Base-by-base conservation (phyloP, 2,888 invertebrate species). In the Xestia xanthographa region DNA sequence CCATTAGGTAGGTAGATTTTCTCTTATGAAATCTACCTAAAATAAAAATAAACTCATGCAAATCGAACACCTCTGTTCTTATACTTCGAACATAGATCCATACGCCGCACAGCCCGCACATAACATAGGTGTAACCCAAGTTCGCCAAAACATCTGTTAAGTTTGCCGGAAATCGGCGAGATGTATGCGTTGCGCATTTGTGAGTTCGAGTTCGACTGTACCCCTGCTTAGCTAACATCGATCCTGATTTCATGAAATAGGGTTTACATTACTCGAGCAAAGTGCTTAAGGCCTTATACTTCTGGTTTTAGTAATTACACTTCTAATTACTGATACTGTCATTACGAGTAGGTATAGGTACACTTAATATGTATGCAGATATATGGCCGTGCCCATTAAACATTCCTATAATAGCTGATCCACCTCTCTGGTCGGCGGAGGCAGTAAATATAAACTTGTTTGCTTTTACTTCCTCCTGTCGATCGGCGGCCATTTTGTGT, bases 381-480 rank as follows among this genome's bases (percentile, higher is more conserved):
- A 22, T 45, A 38, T 77, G 20, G 17, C 14, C n/a, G 45, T 48
- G 45, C 20, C 45, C 45, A 65, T 41, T 77, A 63, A 45, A 65
- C 63, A 38, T 82, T 48, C 66, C 43, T 53, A 48, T 70, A 76
- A 50, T 67, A 67, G 79, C 50, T 22, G 66, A 79, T 65, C 62
- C 20, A 58, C 20, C 66, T 41, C 12, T 48, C 17, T n/a, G 53
- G 56, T 29, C 66, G 34, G n/a, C 65, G 34, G 41, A 63, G 50
- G 41, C 73, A 68, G 41, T 79, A 53, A 60, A 72, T 66, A 79
- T 26, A 45, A 72, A 79, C 84, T 65, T 53, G 80, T 81, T 81
- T 72, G 68, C 83, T 65, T 67, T 68, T 68, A 68, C 68, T 83
- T 83, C 67, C 78, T 45, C 56, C 38, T 79, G 83, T 53, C 79